Base-by-base conservation (phyloP, 2,797 vertebrate species). In the Megalops cyprinoides region DNA sequence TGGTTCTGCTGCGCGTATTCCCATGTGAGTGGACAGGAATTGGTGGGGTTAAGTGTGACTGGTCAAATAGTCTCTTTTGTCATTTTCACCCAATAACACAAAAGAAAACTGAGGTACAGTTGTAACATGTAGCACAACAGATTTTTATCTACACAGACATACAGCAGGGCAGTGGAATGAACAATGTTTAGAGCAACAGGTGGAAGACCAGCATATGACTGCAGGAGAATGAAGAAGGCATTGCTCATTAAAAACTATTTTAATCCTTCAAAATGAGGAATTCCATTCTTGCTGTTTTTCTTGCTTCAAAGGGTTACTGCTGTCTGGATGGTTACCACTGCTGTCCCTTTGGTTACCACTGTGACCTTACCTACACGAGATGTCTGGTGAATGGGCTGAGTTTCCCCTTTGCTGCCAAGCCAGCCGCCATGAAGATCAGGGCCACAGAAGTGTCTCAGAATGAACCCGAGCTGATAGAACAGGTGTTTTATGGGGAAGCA, bases 271-370 rank as follows among this genome's bases (percentile, higher is more conserved):
- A n/a, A n/a, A n/a, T n/a, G n/a, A n/a, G n/a, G n/a, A n/a, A n/a
- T n/a, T 6, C 31, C 51, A 77, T 39, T 39, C 15, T 39, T 20
- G 56, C 18, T 37, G 31, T 51, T 71, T 49, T 77, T 25, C 6
- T 81, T 85, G 14, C 3, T n/a, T 58, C 60, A 0, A 9, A 94
- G 94, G 92, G 83, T 28, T 69, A 67, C 55, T 93, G 93, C 82
- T 94, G 93, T 82, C 48, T 49, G 53, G 90, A 93, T 74, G 92
- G 91, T 8, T 7, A 5, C 69, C 91, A 91, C 76, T 94, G 93
- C 71, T 94, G 94, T 84, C 88, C 87, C 0, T 81, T 60, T 10
- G 91, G 93, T 4, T 90, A 60, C 12, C 25, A 87, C 86, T 93
- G 92, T 74, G 91, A 94, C 82, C 0, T 20, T 15, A 88, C 86